A percentile compares a stretch with the other conserved stretches of the same genome.
phyloP scores from a whole-genome alignment of 2,113 vertebrate genomes.

The Menidia beryllina region DNA sequence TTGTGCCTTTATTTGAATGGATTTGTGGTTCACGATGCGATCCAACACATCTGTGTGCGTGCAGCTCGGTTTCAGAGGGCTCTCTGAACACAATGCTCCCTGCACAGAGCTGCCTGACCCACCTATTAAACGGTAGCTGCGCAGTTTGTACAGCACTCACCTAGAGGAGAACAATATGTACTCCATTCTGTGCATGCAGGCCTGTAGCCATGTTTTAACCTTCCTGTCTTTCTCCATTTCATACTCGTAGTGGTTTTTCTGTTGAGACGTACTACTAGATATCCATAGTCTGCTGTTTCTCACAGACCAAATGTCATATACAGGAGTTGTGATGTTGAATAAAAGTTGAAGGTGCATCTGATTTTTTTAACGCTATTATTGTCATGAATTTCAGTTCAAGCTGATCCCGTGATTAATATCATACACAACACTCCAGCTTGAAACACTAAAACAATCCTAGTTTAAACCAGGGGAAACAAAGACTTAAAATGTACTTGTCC shows the following conservation, averaged over 20 bases:
- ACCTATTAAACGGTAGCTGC: slow-evolving; percentile 53
- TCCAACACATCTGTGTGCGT: slow-evolving; percentile 62
- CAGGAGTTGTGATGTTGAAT: slow-evolving; percentile 81
- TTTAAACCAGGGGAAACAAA: slow-evolving; percentile 1
- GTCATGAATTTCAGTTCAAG: slow-evolving; percentile 62
- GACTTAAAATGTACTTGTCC: background rate
- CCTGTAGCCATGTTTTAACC: slow-evolving; percentile 77
- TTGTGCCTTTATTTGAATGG: slow-evolving; percentile 80
- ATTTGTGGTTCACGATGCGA: slow-evolving; percentile 67
- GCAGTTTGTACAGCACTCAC: slow-evolving; percentile 67
- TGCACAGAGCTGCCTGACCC: slow-evolving; percentile 57
- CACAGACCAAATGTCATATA: slow-evolving; percentile 75
- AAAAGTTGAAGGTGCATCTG: slow-evolving; percentile 80
- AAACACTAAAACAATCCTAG: background rate
- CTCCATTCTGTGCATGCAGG: slow-evolving; percentile 79
- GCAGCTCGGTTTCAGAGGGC: slow-evolving; percentile 54
- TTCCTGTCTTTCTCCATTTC: slow-evolving; percentile 74
- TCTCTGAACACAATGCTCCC: slow-evolving; percentile 51
- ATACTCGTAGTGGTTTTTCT: slow-evolving; percentile 77
- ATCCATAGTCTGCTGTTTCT: slow-evolving; percentile 75
- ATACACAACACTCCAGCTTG: slow-evolving; percentile 14
- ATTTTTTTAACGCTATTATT: slow-evolving; percentile 55
- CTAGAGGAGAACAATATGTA: slow-evolving; percentile 61
- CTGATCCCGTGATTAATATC: slow-evolving; percentile 26
- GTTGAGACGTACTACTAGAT: slow-evolving; percentile 68